Evolutionary conservation across 2,797 vertebrate genomes (phyloP), one percentile per base, ranked within the genome.

Genomic region (Moxostoma hubbsi): DNA sequence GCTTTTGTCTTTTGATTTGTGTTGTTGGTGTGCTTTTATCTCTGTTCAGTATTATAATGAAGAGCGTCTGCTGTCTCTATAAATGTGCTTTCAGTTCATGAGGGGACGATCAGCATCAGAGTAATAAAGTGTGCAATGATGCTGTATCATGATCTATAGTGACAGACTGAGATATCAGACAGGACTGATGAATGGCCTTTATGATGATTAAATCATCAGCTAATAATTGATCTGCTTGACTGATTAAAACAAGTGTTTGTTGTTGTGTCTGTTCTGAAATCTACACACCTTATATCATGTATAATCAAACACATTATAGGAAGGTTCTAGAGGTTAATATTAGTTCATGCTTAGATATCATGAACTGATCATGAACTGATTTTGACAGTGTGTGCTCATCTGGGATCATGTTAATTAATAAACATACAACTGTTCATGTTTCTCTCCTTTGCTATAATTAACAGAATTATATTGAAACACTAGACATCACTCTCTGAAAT

Each of bases 11-110:
- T n/a, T 66, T 18, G 18, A 18, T 18, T 18, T 66, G 13, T 53
- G n/a, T 45, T 54, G 62, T 54, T 50, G 9, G 6, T 18, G 62
- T 77, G 47, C 58, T 70, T 61, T 59, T 10, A 43, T 65, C 71
- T 50, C 16, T 36, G 72, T 24, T 24, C 24, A 24, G 24, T 24
- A 24, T 24, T 24, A 1, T 24, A 24, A 24, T 24, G 18, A 24
- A 24, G 18, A 24, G 18, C 2, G 18, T 24, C 18, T 24, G 18
- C 18, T 1, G 18, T 18, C 68, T 59, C 68, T 82, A n/a, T 58
- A 12, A 7, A 51, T 80, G 78, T 80, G 69, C 78, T 83, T 80
- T 69, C 64, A n/a, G 54, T 62, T 43, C 7, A 70, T 10, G 53
- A 61, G 5, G 7, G 8, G 50, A 51, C 12, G 2, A 24, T 24